These are phyloP conservation scores for Venturia canescens DNA, from an alignment of 1,140 invertebrate species.

Conservation along the genomic window DNA sequence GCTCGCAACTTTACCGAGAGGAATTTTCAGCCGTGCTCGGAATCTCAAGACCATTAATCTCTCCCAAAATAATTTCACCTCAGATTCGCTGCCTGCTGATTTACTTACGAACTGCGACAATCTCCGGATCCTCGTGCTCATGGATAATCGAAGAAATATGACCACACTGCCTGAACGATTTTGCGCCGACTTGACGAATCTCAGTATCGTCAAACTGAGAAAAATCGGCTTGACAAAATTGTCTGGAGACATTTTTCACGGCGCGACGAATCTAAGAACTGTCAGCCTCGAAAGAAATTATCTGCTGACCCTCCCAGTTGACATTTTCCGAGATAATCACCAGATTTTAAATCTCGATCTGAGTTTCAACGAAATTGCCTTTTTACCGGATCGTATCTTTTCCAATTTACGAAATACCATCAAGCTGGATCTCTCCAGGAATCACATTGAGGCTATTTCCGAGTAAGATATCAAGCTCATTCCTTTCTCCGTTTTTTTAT, in stretches of 20 bases:
- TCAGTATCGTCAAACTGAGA: constrained; percentile 77
- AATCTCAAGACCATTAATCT: constrained; percentile 80
- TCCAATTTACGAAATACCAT: constrained; percentile 74
- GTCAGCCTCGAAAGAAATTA: constrained; percentile 79
- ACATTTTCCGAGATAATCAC: constrained; percentile 78
- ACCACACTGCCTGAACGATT: constrained; percentile 77
- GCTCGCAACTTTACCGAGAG: constrained; percentile 77
- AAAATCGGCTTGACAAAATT: constrained; percentile 76
- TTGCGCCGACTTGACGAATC: constrained; percentile 78
- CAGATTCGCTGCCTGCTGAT: constrained; percentile 76
- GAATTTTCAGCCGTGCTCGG: constrained; percentile 78
- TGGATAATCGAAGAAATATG: constrained; percentile 76
- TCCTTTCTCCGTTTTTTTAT: not conserved
- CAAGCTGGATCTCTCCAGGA: constrained; percentile 78
- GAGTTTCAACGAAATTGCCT: constrained; percentile 77
- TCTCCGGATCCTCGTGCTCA: constrained; percentile 73
- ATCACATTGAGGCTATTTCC: constrained; percentile 77
- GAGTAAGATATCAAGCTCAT: constrained; percentile 70
- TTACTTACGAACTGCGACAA: constrained; percentile 78
- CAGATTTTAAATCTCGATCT: constrained; percentile 79
- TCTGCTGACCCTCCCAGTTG: constrained; percentile 76
- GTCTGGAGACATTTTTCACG: constrained; percentile 79
- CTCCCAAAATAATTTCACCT: constrained; percentile 79
- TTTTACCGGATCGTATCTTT: constrained; percentile 77
- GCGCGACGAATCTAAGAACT: constrained; percentile 77